Conservation (phyloP, 2,888 invertebrate genomes). For the Isotomurus palustris region DNA sequence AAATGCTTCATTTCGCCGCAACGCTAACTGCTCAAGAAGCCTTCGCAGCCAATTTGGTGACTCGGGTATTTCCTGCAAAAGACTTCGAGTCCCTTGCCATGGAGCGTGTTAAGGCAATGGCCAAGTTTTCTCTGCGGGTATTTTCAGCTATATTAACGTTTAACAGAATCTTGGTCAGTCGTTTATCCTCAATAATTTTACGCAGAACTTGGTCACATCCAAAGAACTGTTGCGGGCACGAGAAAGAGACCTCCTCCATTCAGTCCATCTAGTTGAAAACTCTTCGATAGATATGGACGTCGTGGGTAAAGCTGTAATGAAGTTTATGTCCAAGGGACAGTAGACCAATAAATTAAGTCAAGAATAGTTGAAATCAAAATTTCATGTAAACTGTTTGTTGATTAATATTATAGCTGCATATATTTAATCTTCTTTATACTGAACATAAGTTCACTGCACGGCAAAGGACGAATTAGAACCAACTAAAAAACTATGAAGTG, state of each 20-base stretch:
- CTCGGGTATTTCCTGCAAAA: slow-evolving; percentile 66
- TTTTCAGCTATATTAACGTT: too few species aligned
- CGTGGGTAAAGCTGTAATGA: slow-evolving; percentile 2
- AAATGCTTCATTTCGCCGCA: slow-evolving; percentile 62
- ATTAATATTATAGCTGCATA: too few species aligned
- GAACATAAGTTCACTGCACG: too few species aligned
- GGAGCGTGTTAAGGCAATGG: slow-evolving; percentile 40
- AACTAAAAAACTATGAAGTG: too few species aligned
- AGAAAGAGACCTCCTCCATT: slow-evolving; percentile 58
- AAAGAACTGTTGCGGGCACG: slow-evolving; percentile 65
- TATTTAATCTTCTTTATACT: too few species aligned
- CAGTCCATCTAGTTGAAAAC: slow-evolving; percentile 65
- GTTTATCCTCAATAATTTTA: slow-evolving; percentile 1
- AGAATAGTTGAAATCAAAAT: too few species aligned
- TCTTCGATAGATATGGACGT: slow-evolving; percentile 56
- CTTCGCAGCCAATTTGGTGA: slow-evolving; percentile 67
- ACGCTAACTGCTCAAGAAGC: slow-evolving; percentile 77
- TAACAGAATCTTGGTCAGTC: too few species aligned
- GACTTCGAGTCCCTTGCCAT: slow-evolving; percentile 59
- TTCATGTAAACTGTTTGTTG: too few species aligned
- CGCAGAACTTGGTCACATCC: slow-evolving; percentile 60
- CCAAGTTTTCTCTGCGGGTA: slow-evolving; percentile 15
- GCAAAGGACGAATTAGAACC: too few species aligned
- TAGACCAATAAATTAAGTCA: too few species aligned
- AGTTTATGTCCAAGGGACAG: slow-evolving; percentile 4